phyloP scores from a whole-genome alignment of 2,797 vertebrate species.

The Pantherophis vulpinus region DNA sequence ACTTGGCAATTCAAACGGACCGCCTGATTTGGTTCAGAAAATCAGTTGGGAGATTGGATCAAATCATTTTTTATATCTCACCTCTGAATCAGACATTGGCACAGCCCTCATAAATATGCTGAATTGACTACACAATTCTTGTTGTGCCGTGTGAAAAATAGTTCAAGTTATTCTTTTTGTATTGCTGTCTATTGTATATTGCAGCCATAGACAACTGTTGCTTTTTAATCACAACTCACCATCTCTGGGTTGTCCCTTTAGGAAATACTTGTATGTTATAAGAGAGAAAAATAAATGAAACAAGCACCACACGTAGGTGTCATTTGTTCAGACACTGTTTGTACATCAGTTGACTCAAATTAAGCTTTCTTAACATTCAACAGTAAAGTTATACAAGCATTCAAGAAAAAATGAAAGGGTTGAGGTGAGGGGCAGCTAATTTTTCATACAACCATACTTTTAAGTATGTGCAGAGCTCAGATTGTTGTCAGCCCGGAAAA shows the following conservation, averaged over 20 bases:
- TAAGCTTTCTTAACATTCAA: not conserved
- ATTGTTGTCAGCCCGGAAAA: not conserved
- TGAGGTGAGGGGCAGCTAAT: not conserved
- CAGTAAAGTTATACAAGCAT: not conserved
- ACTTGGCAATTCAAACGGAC: not conserved
- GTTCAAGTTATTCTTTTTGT: not conserved
- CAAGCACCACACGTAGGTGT: not conserved
- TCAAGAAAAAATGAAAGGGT: not conserved
- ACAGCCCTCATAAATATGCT: not conserved
- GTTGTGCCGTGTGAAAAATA: not conserved
- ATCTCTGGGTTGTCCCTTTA: not conserved
- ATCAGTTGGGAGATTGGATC: not conserved
- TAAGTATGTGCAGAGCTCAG: not conserved
- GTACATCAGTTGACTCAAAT: not conserved
- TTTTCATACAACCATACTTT: not conserved
- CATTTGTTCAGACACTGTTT: not conserved
- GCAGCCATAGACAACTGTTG: not conserved
- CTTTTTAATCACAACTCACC: not conserved
- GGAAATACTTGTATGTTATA: not conserved
- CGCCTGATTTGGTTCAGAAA: not conserved
- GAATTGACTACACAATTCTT: not conserved
- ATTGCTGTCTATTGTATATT: not conserved
- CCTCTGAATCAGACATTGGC: not conserved
- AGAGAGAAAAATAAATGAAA: not conserved
- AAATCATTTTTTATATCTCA: not conserved